Percentiles rank a stretch among this genome's conserved stretches.
Conservation (phyloP, 2,113 vertebrate species). For the Phylloscopus trochilus region DNA sequence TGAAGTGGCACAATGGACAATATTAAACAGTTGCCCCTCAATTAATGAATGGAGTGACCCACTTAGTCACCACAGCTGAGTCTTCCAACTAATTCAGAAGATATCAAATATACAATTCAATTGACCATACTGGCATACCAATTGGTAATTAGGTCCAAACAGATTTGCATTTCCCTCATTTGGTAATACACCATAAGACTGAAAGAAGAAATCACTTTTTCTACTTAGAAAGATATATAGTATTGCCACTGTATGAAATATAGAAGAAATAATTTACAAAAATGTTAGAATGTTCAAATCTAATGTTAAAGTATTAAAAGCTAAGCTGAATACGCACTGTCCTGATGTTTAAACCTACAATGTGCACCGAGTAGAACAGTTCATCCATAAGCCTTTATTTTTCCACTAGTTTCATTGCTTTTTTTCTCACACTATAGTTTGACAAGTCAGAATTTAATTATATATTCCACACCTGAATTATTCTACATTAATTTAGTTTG, state of each 20-base stretch:
- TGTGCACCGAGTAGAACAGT: background rate
- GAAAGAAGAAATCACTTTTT: constrained; percentile 4
- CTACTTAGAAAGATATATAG: background rate
- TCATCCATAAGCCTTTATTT: background rate
- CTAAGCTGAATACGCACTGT: background rate
- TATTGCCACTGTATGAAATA: background rate
- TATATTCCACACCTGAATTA: background rate
- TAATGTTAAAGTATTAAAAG: background rate
- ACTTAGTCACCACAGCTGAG: constrained; percentile 54
- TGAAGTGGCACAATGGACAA: constrained; percentile 37
- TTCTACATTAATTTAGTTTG: background rate
- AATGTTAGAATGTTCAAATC: background rate
- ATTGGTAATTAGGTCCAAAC: constrained; percentile 11
- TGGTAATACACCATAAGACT: background rate
- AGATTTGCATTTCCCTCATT: background rate
- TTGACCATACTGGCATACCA: constrained; percentile 3
- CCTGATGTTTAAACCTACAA: background rate
- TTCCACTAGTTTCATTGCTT: background rate
- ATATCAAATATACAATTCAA: background rate
- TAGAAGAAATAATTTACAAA: background rate
- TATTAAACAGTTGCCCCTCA: constrained; percentile 47
- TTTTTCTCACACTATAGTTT: background rate
- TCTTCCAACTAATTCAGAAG: constrained; percentile 29
- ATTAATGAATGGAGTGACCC: constrained; percentile 56
- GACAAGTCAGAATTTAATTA: constrained; percentile 7